Base-by-base conservation (phyloP, 2,113 vertebrate genomes). In the Arizona elegans region DNA sequence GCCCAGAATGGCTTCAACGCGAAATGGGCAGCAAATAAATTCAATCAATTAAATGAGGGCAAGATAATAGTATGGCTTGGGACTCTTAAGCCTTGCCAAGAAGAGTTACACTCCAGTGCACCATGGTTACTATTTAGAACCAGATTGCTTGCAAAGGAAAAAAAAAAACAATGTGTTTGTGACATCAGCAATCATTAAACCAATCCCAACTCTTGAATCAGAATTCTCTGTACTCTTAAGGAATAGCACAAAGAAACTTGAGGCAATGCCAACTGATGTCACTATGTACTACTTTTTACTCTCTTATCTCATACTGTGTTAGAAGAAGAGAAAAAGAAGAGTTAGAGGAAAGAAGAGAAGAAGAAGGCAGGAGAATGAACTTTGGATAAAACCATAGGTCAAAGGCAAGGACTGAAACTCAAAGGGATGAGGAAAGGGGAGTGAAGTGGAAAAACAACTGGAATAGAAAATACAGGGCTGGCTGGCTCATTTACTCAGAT, bases 201-300 rank as follows among this genome's bases (percentile, higher is more conserved):
- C 86, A 62, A 33, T 13, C 86, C 26, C 43, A 50, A 29, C 38
- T 17, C n/a, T 86, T 58, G 62, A 8, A 86, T 87, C 56, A 87
- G 38, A 52, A 33, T 93, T 93, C 75, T 87, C 85, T 90, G 81
- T 81, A 50, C 21, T 23, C 4, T 15, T 62, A 59, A 26, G 17
- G 54, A 90, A 38, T 26, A 8, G 9, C 38, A 50, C 50, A 65
- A 81, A 90, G 81, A 93, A 90, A 50, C 2, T 47, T 90, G 89
- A 90, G 23, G 62, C 81, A 93, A 87, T 65, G 56, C 88, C 47
- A 54, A n/a, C 10, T 87, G 92, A 87, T 93, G 89, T 93, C 89
- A 93, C 88, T 65, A 29, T 54, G n/a, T 33, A 62, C 90, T 90
- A 8, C 47, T 53, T 26, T 86, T 38, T 56, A 1, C 23, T 26